Base-by-base conservation (phyloP, 1,140 invertebrate genomes). In the Drosophila bocki region DNA sequence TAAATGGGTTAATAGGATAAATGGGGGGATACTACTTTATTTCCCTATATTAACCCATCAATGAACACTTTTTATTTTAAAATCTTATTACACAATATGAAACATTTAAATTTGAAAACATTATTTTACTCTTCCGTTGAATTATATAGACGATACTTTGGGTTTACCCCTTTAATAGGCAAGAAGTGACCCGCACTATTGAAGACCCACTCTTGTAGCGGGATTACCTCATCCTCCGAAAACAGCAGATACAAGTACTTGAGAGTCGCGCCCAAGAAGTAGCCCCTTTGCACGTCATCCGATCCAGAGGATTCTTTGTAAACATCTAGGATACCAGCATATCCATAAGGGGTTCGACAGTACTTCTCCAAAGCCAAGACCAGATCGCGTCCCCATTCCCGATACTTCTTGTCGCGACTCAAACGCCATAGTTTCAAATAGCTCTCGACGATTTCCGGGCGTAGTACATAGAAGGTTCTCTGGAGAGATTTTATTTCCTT, bases 111-210 rank as follows among this genome's bases (percentile, higher is more conserved):
- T 61, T 39, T 17, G 9, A 26, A 12, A 22, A 6, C 9, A n/a
- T 29, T 2, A 7, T 12, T 12, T n/a, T 12, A 11, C 7, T 29
- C 9, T n/a, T 35, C 22, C 5, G 22, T 37, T 35, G 7, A 33
- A 7, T 48, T 41, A 54, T 41, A 32, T 42, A 15, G 1, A 8
- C 74, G 72, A 48, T 77, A 77, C 5, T 42, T 42, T 1, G 32
- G 13, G 33, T 97, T 98, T n/a, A 94, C 94, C 12, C 95, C 95
- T 92, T 95, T 96, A 63, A 99, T 96, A 13, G 98, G 98, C 50
- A 99, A 94, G 8, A 98, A 97, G 94, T 99, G 98, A 8, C 98
- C 99, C 93, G 99, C 98, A 1, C 98, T 99, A 92, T 99, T 99
- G 93, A 99, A 98, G 7, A 99, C 98, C 98, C 98, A 99, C 82